Base-by-base conservation (phyloP, 2,797 vertebrate species). In the Lycodopsis pacificus region DNA sequence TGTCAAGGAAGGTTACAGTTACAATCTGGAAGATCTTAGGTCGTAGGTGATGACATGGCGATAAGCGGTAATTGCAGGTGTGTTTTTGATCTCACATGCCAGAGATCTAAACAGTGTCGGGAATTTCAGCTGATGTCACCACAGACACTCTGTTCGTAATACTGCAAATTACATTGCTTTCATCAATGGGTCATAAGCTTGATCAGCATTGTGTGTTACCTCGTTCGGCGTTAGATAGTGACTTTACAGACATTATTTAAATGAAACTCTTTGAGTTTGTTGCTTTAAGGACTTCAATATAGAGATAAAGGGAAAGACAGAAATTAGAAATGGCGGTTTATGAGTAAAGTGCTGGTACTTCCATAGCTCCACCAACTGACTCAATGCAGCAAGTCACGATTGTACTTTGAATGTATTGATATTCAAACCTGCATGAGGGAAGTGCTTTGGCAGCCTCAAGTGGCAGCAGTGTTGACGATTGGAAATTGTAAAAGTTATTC, bases 291-390 rank as follows among this genome's bases (percentile, higher is more conserved):
- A 56, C 58, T 66, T 73, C 3, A 36, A 14, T 44, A 56, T 46
- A 20, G 0, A 12, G 20, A 40, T 6, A 53, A 9, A 64, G 20
- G 8, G 15, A 22, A 4, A 65, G 42, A 38, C 1, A 22, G n/a
- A 44, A 13, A 30, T 25, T 15, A 71, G 2, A 75, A 81, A 64
- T 65, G 34, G 30, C 65, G 62, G 6, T 54, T 69, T 36, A 20
- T 67, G 25, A 44, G n/a, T 34, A 74, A 80, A 59, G 25, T 63
- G 58, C 67, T 65, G 36, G 59, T 64, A 19, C 65, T n/a, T 63
- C 15, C 25, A 42, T 12, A 54, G 49, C 53, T 65, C 46, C 32
- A 11, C 51, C 57, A 9, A 36, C 64, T 42, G 67, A 63, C 30
- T 56, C 19, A 25, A 25, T 19, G 32, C 64, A 73, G 58, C 32